These are phyloP conservation scores for Adelphocoris suturalis DNA, from an alignment of 2,888 invertebrate genomes.

Conservation along the genomic window DNA sequence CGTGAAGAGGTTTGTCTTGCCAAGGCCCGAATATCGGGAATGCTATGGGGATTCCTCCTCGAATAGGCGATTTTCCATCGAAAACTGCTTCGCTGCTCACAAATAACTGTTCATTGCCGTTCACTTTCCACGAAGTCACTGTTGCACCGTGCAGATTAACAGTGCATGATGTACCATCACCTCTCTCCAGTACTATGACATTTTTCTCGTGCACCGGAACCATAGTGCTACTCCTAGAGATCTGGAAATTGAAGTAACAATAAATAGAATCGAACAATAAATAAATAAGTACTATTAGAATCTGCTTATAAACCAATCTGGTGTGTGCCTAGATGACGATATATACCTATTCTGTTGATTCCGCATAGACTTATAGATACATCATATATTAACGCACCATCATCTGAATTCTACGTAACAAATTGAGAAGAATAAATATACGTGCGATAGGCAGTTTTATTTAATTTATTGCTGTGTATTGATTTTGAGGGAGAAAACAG, in stretches of 20 bases:
- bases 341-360: too few species aligned
- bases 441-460: too few species aligned
- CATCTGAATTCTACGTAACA: too few species aligned
- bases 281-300: too few species aligned
- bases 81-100: slow-evolving; percentile 6
- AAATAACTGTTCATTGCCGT: slow-evolving; percentile 29
- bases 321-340: too few species aligned
- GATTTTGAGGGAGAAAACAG: too few species aligned
- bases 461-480: too few species aligned
- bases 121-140: slow-evolving; percentile 15
- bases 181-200: not conserved
- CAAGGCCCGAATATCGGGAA: slow-evolving; percentile 50
- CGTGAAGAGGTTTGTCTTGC: slow-evolving; percentile 26
- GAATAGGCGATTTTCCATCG: slow-evolving; percentile 47
- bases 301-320: too few species aligned
- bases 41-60: slow-evolving; percentile 49
- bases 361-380: too few species aligned
- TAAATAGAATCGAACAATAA: too few species aligned
- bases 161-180: slow-evolving; percentile 30
- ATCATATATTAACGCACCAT: too few species aligned
- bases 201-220: not conserved
- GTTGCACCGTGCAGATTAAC: slow-evolving; percentile 48
- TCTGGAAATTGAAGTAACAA: not conserved
- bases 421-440: too few species aligned
- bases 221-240: not conserved